Evolutionary conservation across 1,140 invertebrate genomes (phyloP).

Genomic region (Lordiphosa mommai): DNA sequence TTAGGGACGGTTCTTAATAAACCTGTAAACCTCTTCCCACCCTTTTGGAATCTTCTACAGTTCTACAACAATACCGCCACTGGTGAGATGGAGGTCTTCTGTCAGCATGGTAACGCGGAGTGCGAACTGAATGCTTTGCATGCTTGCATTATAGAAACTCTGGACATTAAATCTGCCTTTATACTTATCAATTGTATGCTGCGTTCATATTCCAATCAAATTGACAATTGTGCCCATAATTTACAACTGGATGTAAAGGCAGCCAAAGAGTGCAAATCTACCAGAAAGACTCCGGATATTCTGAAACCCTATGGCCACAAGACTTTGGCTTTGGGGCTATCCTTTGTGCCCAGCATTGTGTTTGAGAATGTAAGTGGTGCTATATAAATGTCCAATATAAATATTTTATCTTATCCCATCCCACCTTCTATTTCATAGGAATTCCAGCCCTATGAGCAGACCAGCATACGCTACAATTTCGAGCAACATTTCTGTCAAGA

Average conservation of each 20-base stretch:
- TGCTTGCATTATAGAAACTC: conserved; percentile 61
- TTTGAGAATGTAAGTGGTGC: conserved; percentile 67
- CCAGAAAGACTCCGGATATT: conserved; percentile 49
- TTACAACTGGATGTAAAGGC: conserved; percentile 43
- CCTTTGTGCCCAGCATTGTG: conserved; percentile 71
- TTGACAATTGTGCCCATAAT: conserved; percentile 46
- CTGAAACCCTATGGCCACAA: conserved; percentile 56
- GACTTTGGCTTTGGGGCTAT: conserved; percentile 50
- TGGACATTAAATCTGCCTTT: conserved; percentile 37
- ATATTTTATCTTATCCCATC: too few species aligned
- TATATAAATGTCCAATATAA: conserved; percentile 18
- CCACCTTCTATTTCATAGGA: conserved; percentile 28
- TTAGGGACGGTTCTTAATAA: background rate
- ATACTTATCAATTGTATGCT: conserved; percentile 66
- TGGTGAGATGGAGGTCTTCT: conserved; percentile 36
- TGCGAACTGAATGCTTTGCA: conserved; percentile 75
- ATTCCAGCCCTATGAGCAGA: conserved; percentile 57
- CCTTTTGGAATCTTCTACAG: background rate
- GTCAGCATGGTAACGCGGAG: conserved; percentile 61
- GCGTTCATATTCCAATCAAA: conserved; percentile 34
- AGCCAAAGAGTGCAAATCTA: conserved; percentile 47
- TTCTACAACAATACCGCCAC: conserved; percentile 52
- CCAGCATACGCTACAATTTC: conserved; percentile 65
- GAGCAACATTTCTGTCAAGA: conserved; percentile 47
- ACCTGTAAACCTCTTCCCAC: background rate